phyloP scores from a whole-genome alignment of 2,113 vertebrate genomes.

The Electrona antarctica region DNA sequence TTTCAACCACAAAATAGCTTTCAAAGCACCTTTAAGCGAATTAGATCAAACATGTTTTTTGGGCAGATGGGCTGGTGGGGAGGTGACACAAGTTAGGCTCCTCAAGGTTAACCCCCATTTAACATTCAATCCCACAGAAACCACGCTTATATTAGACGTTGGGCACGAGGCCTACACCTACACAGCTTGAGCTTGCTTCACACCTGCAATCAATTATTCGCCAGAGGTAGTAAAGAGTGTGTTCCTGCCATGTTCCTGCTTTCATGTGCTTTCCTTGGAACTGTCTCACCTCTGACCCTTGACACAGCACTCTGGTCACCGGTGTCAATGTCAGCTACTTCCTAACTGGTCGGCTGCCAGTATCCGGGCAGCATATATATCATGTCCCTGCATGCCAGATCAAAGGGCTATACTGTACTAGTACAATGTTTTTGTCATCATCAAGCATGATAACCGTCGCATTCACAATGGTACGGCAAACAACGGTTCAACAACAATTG shows the following conservation, averaged over 20 bases:
- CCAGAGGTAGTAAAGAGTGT: conserved; percentile 75
- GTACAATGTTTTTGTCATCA: conserved; percentile 36
- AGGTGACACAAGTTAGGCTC: conserved; percentile 31
- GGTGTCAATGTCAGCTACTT: conserved; percentile 55
- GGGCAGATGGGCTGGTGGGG: conserved; percentile 23
- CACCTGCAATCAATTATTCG: conserved; percentile 76
- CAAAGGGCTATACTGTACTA: conserved; percentile 53
- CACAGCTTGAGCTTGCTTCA: conserved; percentile 65
- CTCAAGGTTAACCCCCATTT: conserved; percentile 68
- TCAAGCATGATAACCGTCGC: too few species aligned
- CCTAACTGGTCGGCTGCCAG: conserved; percentile 30
- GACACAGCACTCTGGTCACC: conserved; percentile 59
- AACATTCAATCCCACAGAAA: conserved; percentile 65
- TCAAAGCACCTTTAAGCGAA: not conserved
- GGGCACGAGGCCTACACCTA: conserved; percentile 38
- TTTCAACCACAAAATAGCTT: too few species aligned
- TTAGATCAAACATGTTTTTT: conserved; percentile 12
- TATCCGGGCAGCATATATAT: conserved; percentile 59
- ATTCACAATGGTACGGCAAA: too few species aligned
- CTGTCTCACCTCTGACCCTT: conserved; percentile 65
- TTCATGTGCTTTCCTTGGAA: conserved; percentile 73
- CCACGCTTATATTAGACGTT: conserved; percentile 56
- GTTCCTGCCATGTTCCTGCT: conserved; percentile 63
- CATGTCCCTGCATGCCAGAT: conserved; percentile 38
- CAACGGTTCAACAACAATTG: too few species aligned